phyloP scores from a whole-genome alignment of 2,888 invertebrate genomes.

The Cryptocephalus primarius region DNA sequence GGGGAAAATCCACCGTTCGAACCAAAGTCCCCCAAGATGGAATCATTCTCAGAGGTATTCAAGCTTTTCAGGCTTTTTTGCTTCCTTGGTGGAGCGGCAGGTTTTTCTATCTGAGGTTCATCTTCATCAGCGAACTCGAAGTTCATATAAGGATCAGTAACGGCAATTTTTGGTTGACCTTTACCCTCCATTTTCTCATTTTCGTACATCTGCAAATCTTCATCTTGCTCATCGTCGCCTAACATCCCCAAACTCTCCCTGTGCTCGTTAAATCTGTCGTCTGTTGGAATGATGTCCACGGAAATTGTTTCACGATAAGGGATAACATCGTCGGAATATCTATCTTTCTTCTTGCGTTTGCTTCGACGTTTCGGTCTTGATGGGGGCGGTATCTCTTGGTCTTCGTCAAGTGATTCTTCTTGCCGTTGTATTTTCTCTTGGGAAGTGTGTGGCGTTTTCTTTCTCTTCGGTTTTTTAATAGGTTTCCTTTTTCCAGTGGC shows the following conservation, averaged over 20 bases:
- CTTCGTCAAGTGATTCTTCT: slow-evolving; percentile 26
- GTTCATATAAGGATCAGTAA: slow-evolving; percentile 26
- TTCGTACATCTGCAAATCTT: slow-evolving; percentile 24
- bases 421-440: slow-evolving; percentile 27
- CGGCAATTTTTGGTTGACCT: slow-evolving; percentile 42
- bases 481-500: slow-evolving; percentile 41
- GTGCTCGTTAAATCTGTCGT: slow-evolving; percentile 10
- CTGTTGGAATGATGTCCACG: slow-evolving; percentile 5
- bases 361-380: slow-evolving; percentile 47
- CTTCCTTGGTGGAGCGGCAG: slow-evolving; percentile 28
- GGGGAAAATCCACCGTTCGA: not conserved
- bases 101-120: slow-evolving; percentile 9
- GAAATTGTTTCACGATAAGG: slow-evolving; percentile 34
- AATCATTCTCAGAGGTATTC: slow-evolving; percentile 32
- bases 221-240: slow-evolving; percentile 32
- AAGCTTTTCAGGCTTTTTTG: slow-evolving; percentile 34
- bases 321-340: slow-evolving; percentile 25
- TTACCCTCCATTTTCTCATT: slow-evolving; percentile 42
- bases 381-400: slow-evolving; percentile 28
- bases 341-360: slow-evolving; percentile 25
- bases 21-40: slow-evolving; percentile 18
- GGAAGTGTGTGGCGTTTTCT: slow-evolving; percentile 35
- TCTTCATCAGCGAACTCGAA: slow-evolving; percentile 14
- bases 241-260: slow-evolving; percentile 19
- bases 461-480: slow-evolving; percentile 34